Evolutionary conservation across 2,797 vertebrate genomes (phyloP).

Genomic region (Lutjanus campechanus): DNA sequence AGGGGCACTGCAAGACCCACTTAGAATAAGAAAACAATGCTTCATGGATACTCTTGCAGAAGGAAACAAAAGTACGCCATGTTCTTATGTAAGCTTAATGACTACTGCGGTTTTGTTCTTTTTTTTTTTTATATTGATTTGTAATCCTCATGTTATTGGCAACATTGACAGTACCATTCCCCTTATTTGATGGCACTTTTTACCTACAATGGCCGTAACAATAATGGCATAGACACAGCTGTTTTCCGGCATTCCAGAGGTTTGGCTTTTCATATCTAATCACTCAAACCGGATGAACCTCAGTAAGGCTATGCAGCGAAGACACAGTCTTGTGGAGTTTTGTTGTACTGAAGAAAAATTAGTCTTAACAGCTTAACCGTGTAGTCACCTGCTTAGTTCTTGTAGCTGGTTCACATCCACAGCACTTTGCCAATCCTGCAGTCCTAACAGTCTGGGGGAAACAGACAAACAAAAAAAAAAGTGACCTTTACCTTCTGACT

Average conservation of each 20-base stretch:
- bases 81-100: conserved; percentile 82
- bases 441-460: conserved; percentile 22
- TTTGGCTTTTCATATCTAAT: conserved; percentile 67
- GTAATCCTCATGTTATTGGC: conserved; percentile 71
- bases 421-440: conserved; percentile 58
- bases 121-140: conserved; percentile 62
- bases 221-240: conserved; percentile 49
- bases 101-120: conserved; percentile 80
- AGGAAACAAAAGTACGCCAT: conserved; percentile 78
- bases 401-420: conserved; percentile 56
- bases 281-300: conserved; percentile 74
- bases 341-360: conserved; percentile 45
- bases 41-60: conserved; percentile 76
- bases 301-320: conserved; percentile 78
- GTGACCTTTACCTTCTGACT: conserved; percentile 67
- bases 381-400: conserved; percentile 60
- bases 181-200: conserved; percentile 68
- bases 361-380: conserved; percentile 54
- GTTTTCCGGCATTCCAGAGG: conserved; percentile 68
- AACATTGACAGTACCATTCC: conserved; percentile 71
- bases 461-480: conserved; percentile 17
- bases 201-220: conserved; percentile 51
- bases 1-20: conserved; percentile 72
- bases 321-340: conserved; percentile 50
- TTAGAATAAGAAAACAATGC: conserved; percentile 76